Base-by-base conservation (phyloP, 1,140 invertebrate genomes). In the Drosophila obscura region DNA sequence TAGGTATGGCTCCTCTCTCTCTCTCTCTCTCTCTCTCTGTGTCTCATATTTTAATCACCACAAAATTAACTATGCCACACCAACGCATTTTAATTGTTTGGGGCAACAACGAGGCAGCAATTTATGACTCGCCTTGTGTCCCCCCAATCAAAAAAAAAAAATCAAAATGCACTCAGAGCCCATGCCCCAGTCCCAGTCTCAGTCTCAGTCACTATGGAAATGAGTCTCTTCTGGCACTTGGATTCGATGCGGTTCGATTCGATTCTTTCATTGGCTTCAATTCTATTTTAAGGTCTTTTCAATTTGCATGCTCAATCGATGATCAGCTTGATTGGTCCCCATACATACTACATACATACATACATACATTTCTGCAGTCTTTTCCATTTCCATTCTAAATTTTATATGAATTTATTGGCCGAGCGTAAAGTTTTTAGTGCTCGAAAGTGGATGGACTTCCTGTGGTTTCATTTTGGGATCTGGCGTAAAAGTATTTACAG, bases 201-300 rank as follows among this genome's bases (percentile, higher is more conserved):
- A 35, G 31, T 11, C 9, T 4, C 11, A 39, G 35, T 5, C 11
- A 4, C 11, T 13, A 11, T 39, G 35, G 35, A 39, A 13, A 11
- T 39, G 35, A 39, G 35, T 39, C 35, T 39, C 35, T 39, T 39
- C 4, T 39, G 35, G 35, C 35, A 13, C 35, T 39, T 39, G 35
- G 35, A 31, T 31, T 53, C 53, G 56, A 52, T 46, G 62, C 65
- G 58, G 55, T 68, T 44, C 64, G 69, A 65, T 72, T 60, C 44
- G 63, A 77, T 28, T 39, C 41, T 48, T 87, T 85, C 61, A 85
- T 85, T 85, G 82, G 66, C 63, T 82, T 87, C 76, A 88, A 88
- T 88, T 88, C 77, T 80, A 80, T 88, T 88, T 88, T 65, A 73
- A 88, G 84, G 83, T 83, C 83, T 88, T 88, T 88, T 88, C 77